Conservation (phyloP, 92 coral and sea anemone genomes). For the Parazoanthus darwini region DNA sequence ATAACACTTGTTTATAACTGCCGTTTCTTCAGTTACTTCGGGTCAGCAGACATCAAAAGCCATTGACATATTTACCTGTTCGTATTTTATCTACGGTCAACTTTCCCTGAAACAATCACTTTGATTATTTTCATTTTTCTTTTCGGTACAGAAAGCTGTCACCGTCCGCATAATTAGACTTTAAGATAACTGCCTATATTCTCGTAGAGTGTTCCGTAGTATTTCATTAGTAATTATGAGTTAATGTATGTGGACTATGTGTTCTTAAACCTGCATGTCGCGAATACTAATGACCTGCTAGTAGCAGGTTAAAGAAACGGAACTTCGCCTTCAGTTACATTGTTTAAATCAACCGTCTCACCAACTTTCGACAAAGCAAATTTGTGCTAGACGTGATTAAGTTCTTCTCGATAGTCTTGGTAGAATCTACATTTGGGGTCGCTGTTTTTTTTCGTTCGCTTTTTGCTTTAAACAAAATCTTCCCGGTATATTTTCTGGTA, state of each 20-base stretch:
- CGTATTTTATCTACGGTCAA: too few relatives aligned
- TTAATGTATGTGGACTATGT: background rate
- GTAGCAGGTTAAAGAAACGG: constrained; percentile 3
- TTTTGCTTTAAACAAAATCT: background rate
- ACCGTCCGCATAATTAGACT: background rate
- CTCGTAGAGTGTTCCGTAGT: too few relatives aligned
- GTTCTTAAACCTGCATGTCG: background rate
- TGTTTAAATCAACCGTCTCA: background rate
- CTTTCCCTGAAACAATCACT: too few relatives aligned
- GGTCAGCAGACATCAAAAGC: too few relatives aligned
- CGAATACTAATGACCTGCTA: background rate
- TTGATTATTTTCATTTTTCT: too few relatives aligned
- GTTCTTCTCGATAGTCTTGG: background rate
- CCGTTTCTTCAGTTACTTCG: too few relatives aligned
- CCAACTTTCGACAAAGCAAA: background rate
- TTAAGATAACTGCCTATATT: background rate
- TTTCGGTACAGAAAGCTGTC: background rate
- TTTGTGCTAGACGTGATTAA: background rate
- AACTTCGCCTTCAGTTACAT: background rate
- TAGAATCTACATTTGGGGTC: background rate
- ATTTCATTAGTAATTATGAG: constrained; percentile 15
- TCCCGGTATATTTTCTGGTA: constrained; percentile 26
- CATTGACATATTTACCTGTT: too few relatives aligned
- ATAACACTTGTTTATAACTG: too few relatives aligned
- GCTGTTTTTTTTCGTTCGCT: background rate